Base-by-base conservation (phyloP, 2,797 vertebrate genomes). In the Cryptoblepharus egeriae region DNA sequence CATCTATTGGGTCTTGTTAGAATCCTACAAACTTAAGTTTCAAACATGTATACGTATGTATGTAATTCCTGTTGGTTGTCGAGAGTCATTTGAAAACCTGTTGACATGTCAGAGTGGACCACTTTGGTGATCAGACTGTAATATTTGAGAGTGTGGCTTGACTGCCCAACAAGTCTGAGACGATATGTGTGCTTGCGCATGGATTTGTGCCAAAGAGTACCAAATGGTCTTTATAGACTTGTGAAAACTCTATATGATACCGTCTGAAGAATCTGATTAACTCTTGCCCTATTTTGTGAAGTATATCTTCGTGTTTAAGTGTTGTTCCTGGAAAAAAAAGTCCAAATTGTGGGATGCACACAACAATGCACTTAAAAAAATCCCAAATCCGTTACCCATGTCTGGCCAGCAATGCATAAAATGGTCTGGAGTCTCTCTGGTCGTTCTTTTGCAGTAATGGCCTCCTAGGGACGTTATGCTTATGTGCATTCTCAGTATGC, bases 151-250 rank as follows among this genome's bases (percentile, higher is more conserved):
- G 6, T 68, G 42, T 58, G 12, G 3, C 15, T n/a, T 58, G 32
- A 20, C 16, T 80, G 32, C 28, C 11, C 61, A 1, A 30, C 0
- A 0, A 60, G 64, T 60, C 3, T 13, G 28, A 45, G 72, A 64
- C 52, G 30, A 52, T 32, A 80, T 58, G 30, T 18, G 52, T 80
- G 35, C 61, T 35, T 5, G 3, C n/a, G 24, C 11, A 26, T 32
- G n/a, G 35, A 42, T 63, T n/a, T 39, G 16, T 24, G 18, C n/a
- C 35, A 32, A 26, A n/a, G 63, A 39, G 1, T 1, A 7, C 1
- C 7, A 22, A 9, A 42, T 20, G 30, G 10, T 61, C 13, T 37
- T 49, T 12, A 35, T 0, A 0, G 1, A 1, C 73, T n/a, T 22
- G 22, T 32, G 12, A 42, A 11, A 73, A 20, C 2, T 0, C 4